phyloP scores from a whole-genome alignment of 2,797 vertebrate genomes.

The Sebastes matsubarae region DNA sequence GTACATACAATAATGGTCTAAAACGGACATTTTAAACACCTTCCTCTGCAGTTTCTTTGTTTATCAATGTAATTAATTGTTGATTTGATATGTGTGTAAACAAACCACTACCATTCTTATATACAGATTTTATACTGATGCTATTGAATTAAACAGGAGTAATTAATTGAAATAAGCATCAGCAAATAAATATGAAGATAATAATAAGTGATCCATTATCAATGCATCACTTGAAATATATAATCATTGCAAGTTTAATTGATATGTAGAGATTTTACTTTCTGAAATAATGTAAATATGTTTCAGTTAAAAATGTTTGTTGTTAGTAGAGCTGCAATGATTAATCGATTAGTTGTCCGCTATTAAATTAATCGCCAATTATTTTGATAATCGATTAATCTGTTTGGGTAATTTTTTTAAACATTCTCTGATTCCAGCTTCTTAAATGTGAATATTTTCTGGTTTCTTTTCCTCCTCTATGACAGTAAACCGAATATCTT shows the following conservation, averaged over 20 bases:
- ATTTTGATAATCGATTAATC: too few relatives aligned
- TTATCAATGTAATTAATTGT: not conserved
- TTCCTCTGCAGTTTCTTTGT: not conserved
- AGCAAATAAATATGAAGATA: not conserved
- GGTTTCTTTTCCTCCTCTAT: too few relatives aligned
- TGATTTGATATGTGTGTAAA: not conserved
- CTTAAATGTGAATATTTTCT: too few relatives aligned
- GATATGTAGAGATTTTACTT: not conserved
- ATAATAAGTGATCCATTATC: not conserved
- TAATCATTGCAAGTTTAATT: not conserved
- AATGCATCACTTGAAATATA: not conserved
- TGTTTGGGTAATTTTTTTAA: too few relatives aligned
- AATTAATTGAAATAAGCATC: not conserved
- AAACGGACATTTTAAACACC: not conserved
- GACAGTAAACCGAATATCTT: not conserved
- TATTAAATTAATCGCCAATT: too few relatives aligned
- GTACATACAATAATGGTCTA: conserved; percentile 1
- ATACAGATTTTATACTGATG: not conserved
- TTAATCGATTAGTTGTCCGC: too few relatives aligned
- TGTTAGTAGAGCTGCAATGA: not conserved
- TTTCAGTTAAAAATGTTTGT: not conserved
- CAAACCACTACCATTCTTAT: not conserved
- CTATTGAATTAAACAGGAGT: not conserved
- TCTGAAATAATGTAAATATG: not conserved
- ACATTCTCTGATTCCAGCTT: too few relatives aligned